These are phyloP conservation scores for Hypsibius dujardini DNA, from an alignment of 1,140 invertebrate species.

Conservation along the genomic window DNA sequence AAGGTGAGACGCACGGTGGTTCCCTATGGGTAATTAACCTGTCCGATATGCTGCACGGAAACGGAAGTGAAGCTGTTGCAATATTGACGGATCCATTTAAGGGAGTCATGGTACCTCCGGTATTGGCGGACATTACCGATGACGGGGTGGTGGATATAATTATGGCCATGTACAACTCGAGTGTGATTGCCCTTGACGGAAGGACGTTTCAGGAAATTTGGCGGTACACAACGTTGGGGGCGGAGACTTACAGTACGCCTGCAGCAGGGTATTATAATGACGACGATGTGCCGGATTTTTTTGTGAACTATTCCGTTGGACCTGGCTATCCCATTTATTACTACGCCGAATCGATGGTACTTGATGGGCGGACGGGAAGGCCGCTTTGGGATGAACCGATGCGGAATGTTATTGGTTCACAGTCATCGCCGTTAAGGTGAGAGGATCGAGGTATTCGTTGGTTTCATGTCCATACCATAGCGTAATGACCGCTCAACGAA, in stretches of 20 bases:
- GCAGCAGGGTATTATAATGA: slow-evolving; percentile 61
- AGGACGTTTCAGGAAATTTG: slow-evolving; percentile 46
- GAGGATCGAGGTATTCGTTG: slow-evolving; percentile 37
- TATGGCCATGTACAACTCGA: slow-evolving; percentile 52
- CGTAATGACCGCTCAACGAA: too few species aligned
- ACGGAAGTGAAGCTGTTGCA: slow-evolving; percentile 33
- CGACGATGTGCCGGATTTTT: slow-evolving; percentile 60
- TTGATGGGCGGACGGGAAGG: slow-evolving; percentile 49
- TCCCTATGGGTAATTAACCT: slow-evolving; percentile 47
- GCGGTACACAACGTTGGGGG: slow-evolving; percentile 48
- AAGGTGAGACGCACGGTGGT: slow-evolving; percentile 45
- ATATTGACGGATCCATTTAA: slow-evolving; percentile 33
- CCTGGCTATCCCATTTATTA: slow-evolving; percentile 56
- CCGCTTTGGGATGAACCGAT: slow-evolving; percentile 44
- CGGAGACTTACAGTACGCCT: slow-evolving; percentile 48
- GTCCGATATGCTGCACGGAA: slow-evolving; percentile 38
- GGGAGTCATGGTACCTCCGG: slow-evolving; percentile 44
- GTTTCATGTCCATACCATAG: background rate
- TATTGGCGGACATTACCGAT: slow-evolving; percentile 52
- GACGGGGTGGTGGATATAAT: slow-evolving; percentile 54
- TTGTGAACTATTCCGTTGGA: slow-evolving; percentile 57
- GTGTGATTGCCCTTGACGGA: slow-evolving; percentile 53
- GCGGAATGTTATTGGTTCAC: slow-evolving; percentile 46
- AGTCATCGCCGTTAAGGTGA: slow-evolving; percentile 48
- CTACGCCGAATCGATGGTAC: slow-evolving; percentile 48